Conservation (phyloP, 1,140 invertebrate species). For the Babylonia areolata region DNA sequence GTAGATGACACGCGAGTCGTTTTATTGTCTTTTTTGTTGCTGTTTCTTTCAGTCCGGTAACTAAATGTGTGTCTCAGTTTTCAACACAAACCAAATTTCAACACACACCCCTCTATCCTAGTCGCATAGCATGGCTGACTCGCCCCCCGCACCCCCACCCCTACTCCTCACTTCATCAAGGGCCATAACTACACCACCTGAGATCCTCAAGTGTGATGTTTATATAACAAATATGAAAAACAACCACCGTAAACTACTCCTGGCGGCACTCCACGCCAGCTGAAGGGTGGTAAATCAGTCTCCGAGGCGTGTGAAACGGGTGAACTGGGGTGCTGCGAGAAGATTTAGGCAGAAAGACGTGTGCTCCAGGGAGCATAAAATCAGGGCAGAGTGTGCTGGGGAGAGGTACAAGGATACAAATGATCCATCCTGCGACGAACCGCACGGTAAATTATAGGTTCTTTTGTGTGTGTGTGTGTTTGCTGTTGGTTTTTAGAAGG, state of each 20-base stretch:
- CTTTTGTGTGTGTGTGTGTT: no score
- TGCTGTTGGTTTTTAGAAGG: no score
- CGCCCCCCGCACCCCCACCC: no score
- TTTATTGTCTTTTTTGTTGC: no score
- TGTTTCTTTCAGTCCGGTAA: no score
- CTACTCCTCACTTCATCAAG: no score
- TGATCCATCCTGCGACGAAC: not conserved
- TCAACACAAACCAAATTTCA: not conserved
- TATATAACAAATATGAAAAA: slow-evolving; percentile 9
- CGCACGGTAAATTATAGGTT: no score
- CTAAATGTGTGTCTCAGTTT: no score
- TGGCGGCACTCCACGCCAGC: not conserved
- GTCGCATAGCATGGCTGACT: no score
- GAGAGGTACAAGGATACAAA: not conserved
- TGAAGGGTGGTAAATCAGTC: not conserved
- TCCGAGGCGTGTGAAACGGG: not conserved
- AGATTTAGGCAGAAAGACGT: not conserved
- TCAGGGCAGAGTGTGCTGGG: not conserved
- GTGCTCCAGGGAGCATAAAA: not conserved
- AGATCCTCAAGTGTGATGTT: not conserved
- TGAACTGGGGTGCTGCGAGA: not conserved
- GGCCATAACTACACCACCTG: not conserved
- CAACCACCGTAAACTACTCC: not conserved
- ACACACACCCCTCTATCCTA: not conserved
- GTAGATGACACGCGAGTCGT: no score